Evolutionary conservation across 2,888 invertebrate species (phyloP).

Genomic region (Rhingia rostrata): DNA sequence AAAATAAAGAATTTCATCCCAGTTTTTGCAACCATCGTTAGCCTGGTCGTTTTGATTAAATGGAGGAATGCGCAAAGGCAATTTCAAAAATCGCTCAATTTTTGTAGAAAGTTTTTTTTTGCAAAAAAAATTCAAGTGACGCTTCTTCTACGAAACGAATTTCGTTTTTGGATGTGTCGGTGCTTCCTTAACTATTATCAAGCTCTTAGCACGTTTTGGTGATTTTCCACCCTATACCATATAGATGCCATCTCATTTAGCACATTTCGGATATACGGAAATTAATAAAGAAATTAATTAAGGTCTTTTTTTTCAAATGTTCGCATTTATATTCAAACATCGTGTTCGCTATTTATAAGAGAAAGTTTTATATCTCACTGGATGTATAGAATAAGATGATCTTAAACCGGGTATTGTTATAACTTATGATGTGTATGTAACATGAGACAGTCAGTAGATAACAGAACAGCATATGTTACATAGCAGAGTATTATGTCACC

Average conservation of each 20-base stretch:
- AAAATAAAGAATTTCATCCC: conserved; percentile 60
- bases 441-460: conserved; percentile 60
- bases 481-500: conserved; percentile 8
- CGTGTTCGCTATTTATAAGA: background rate
- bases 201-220: conserved; percentile 28
- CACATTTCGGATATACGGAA: conserved; percentile 17
- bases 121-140: conserved; percentile 65
- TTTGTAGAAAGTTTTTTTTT: conserved; percentile 61
- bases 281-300: conserved; percentile 61
- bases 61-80: conserved; percentile 11
- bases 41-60: background rate
- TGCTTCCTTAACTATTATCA: background rate
- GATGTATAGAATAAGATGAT: conserved; percentile 8
- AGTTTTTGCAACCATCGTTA: conserved; percentile 4
- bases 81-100: conserved; percentile 55
- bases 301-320: conserved; percentile 54
- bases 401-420: background rate
- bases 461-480: conserved; percentile 22
- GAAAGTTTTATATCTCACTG: background rate
- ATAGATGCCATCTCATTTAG: background rate
- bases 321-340: conserved; percentile 43
- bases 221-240: conserved; percentile 1
- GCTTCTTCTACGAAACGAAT: conserved; percentile 16
- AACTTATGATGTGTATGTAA: conserved; percentile 21
- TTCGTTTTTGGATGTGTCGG: background rate